A percentile compares a stretch with the other conserved stretches of the same genome.
phyloP scores from a whole-genome alignment of 2,113 vertebrate genomes.

The Mobula hypostoma region DNA sequence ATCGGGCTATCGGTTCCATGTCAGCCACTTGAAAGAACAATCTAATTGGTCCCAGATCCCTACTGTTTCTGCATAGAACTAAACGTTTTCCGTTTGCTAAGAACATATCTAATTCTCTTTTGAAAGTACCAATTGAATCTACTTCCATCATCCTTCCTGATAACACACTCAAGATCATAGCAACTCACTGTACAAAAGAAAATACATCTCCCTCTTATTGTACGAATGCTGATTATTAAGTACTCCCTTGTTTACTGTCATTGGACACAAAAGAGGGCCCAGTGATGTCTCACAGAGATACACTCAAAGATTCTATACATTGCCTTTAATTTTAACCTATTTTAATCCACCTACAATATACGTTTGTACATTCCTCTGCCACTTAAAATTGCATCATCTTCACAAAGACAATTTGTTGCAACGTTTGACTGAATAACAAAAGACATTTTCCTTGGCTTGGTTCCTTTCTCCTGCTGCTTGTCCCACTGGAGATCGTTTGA shows the following conservation, averaged over 20 bases:
- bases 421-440: not conserved
- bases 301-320: not conserved
- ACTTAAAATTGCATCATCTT: not conserved
- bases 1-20: not conserved
- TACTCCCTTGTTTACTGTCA: not conserved
- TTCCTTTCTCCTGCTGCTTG: not conserved
- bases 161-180: not conserved
- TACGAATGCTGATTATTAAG: not conserved
- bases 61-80: not conserved
- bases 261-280: not conserved
- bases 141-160: not conserved
- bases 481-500: not conserved
- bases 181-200: not conserved
- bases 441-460: not conserved
- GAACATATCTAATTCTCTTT: not conserved
- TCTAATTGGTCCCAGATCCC: not conserved
- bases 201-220: not conserved
- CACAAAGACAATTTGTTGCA: not conserved
- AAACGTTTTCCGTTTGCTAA: not conserved
- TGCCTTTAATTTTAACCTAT: not conserved
- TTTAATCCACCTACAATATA: not conserved
- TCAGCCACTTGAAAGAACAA: not conserved
- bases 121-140: not conserved
- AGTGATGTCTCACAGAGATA: not conserved
- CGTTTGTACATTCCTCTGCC: not conserved